Evolutionary conservation across 2,888 invertebrate genomes (phyloP).

Genomic region (Andricus curvator): DNA sequence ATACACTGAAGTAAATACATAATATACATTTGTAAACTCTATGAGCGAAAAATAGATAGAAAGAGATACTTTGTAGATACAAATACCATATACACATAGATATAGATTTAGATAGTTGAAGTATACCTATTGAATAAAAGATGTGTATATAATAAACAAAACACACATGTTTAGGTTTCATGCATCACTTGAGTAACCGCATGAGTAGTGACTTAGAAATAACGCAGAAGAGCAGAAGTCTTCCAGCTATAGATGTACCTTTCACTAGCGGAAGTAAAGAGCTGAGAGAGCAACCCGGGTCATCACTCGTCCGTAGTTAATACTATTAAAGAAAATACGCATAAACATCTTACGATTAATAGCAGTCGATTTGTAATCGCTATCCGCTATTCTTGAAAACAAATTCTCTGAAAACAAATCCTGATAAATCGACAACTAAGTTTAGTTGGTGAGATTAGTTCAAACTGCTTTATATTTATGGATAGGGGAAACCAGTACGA

Average conservation of each 20-base stretch:
- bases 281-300: constrained; percentile 69
- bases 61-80: not conserved
- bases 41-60: not conserved
- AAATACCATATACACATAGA: not conserved
- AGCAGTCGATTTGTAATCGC: constrained; percentile 6
- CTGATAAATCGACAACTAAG: too few species aligned
- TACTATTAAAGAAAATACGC: constrained; percentile 49
- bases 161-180: constrained; percentile 19
- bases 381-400: not conserved
- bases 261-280: constrained; percentile 72
- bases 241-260: constrained; percentile 60
- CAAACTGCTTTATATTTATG: too few species aligned
- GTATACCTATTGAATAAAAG: not conserved
- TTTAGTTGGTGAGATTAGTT: too few species aligned
- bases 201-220: constrained; percentile 9
- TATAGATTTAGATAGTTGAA: not conserved
- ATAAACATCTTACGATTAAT: constrained; percentile 15
- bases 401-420: not conserved
- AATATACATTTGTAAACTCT: not conserved
- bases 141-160: constrained; percentile 32
- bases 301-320: constrained; percentile 63
- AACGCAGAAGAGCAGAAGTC: constrained; percentile 25
- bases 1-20: not conserved
- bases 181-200: not conserved
- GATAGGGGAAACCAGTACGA: too few species aligned